Conservation (phyloP, 2,888 invertebrate genomes). For the Formica aserva region DNA sequence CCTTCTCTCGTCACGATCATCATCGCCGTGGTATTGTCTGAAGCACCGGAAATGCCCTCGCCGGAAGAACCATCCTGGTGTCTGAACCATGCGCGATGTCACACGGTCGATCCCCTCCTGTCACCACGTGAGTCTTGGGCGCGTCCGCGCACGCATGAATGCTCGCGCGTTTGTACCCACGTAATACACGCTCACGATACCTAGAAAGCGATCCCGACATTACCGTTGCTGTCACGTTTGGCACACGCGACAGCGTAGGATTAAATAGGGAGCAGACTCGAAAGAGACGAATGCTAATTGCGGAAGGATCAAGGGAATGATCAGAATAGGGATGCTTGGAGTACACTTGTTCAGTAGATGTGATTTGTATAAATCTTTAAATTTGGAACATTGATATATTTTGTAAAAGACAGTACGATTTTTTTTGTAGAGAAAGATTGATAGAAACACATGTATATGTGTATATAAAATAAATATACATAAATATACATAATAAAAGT, state of each 20-base stretch:
- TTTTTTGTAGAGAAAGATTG: background rate
- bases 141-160: slow-evolving; percentile 67
- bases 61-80: slow-evolving; percentile 80
- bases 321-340: background rate
- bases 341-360: background rate
- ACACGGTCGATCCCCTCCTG: slow-evolving; percentile 50
- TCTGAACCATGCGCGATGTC: slow-evolving; percentile 58
- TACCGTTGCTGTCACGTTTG: slow-evolving; percentile 46
- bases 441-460: background rate
- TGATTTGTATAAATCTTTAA: background rate
- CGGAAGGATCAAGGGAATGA: background rate
- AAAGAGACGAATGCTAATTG: slow-evolving; percentile 6
- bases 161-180: slow-evolving; percentile 64
- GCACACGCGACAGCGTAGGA: background rate
- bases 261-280: slow-evolving; percentile 14
- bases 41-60: slow-evolving; percentile 78
- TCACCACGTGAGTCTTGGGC: slow-evolving; percentile 59
- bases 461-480: background rate
- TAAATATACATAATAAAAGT: background rate
- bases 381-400: background rate
- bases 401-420: background rate
- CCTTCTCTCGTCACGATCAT: slow-evolving; percentile 58
- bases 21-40: slow-evolving; percentile 69
- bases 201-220: slow-evolving; percentile 14
- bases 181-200: slow-evolving; percentile 24